A percentile compares a stretch with the other conserved stretches of the same genome.
Conservation (phyloP, 2,888 invertebrate species). For the Mythimna lalbum region DNA sequence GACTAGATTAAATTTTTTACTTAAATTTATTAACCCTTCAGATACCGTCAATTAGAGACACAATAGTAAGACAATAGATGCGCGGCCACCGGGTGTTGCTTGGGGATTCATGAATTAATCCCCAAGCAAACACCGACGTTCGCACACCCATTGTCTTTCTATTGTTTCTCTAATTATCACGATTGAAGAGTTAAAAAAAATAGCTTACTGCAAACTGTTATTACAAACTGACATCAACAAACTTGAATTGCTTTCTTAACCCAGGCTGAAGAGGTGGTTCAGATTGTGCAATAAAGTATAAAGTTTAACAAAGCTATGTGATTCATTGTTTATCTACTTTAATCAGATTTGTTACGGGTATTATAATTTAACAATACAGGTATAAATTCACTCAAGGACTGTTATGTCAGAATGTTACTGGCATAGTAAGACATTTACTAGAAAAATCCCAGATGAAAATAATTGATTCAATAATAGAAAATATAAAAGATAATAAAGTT, state of each 20-base stretch:
- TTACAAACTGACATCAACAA: not conserved
- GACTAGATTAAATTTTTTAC: no score
- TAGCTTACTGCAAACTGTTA: no score
- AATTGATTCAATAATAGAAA: not conserved
- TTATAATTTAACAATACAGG: slow-evolving; percentile 15
- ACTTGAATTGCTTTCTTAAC: not conserved
- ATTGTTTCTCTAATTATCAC: no score
- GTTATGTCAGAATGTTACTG: slow-evolving; percentile 4
- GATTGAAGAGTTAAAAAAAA: no score
- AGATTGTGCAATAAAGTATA: not conserved
- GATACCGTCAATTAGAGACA: no score
- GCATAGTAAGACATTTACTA: not conserved
- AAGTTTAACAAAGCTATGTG: not conserved
- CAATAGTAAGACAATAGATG: no score
- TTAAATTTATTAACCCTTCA: no score
- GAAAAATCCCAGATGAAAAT: not conserved
- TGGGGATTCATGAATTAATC: no score
- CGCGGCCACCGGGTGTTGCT: no score
- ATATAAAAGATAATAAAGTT: not conserved
- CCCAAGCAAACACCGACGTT: no score
- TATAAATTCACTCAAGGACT: slow-evolving; percentile 21
- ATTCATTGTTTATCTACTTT: slow-evolving; percentile 27
- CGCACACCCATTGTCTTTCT: no score
- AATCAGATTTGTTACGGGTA: slow-evolving; percentile 17
- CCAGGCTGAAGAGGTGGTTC: not conserved